Evolutionary conservation across 2,113 vertebrate genomes (phyloP).

Genomic region (Pelodiscus sinensis): DNA sequence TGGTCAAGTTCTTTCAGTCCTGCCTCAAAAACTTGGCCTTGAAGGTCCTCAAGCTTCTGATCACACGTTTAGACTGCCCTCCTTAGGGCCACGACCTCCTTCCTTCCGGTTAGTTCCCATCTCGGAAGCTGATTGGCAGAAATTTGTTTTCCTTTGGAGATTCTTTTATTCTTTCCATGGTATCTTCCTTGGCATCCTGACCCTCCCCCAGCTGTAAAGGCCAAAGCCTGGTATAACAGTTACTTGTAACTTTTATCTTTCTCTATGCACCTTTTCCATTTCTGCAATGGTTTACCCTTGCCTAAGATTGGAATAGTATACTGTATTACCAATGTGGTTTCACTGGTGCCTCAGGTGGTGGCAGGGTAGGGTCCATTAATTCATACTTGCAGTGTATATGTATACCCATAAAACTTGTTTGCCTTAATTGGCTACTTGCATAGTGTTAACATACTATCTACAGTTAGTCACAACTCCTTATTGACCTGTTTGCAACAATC

Average conservation of each 20-base stretch:
- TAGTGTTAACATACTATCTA: not conserved
- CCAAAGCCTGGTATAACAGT: slow-evolving; percentile 1
- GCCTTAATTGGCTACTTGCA: not conserved
- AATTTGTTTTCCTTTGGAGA: slow-evolving; percentile 25
- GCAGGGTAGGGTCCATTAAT: not conserved
- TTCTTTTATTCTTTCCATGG: slow-evolving; percentile 12
- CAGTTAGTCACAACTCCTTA: not conserved
- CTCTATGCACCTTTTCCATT: not conserved
- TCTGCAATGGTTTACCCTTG: not conserved
- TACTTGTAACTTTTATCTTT: slow-evolving; percentile 31
- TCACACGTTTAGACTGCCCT: not conserved
- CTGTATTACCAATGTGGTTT: not conserved
- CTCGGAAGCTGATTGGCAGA: not conserved
- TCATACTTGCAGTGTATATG: not conserved
- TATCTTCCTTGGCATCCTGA: slow-evolving; percentile 26
- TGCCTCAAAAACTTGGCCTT: not conserved
- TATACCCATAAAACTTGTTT: not conserved
- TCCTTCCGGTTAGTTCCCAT: not conserved
- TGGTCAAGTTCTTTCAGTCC: not conserved
- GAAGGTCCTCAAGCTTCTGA: not conserved
- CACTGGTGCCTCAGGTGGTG: not conserved
- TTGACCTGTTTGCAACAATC: not conserved
- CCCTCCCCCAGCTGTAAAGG: not conserved
- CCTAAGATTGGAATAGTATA: not conserved
- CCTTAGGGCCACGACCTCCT: not conserved